These are phyloP conservation scores for Plectus sambesii DNA, from an alignment of 1,140 invertebrate species.

Conservation along the genomic window DNA sequence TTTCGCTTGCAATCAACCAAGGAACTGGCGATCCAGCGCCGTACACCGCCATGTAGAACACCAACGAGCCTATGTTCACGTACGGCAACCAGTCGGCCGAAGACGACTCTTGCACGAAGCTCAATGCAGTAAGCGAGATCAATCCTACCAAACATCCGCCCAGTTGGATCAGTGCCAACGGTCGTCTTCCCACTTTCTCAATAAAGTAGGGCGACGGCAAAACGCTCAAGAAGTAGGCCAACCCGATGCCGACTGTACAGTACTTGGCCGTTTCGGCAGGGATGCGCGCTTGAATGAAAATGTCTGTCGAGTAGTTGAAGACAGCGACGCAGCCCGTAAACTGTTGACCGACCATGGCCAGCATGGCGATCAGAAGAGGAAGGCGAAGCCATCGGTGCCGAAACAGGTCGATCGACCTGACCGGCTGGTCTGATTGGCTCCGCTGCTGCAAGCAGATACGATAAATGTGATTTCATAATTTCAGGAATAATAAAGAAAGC, in stretches of 20 bases:
- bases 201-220: conserved; percentile 39
- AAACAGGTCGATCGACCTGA: conserved; percentile 34
- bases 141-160: conserved; percentile 29
- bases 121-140: conserved; percentile 31
- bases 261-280: conserved; percentile 27
- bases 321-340: conserved; percentile 43
- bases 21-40: conserved; percentile 40
- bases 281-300: conserved; percentile 39
- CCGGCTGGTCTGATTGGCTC: conserved; percentile 26
- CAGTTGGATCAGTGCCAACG: conserved; percentile 37
- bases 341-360: conserved; percentile 44
- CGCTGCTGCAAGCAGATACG: background rate
- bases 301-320: conserved; percentile 42
- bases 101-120: conserved; percentile 38
- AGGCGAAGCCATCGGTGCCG: conserved; percentile 25
- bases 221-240: conserved; percentile 41
- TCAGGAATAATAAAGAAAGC: too few relatives aligned
- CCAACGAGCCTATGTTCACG: conserved; percentile 30
- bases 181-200: conserved; percentile 32
- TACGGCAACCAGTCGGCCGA: conserved; percentile 32
- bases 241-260: conserved; percentile 39
- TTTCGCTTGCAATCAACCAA: conserved; percentile 42
- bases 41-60: conserved; percentile 40
- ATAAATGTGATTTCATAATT: background rate
- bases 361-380: conserved; percentile 31